A percentile compares a stretch with the other conserved stretches of the same genome.
phyloP scores from a whole-genome alignment of 2,113 vertebrate genomes.

The Leucopternis melanops region DNA sequence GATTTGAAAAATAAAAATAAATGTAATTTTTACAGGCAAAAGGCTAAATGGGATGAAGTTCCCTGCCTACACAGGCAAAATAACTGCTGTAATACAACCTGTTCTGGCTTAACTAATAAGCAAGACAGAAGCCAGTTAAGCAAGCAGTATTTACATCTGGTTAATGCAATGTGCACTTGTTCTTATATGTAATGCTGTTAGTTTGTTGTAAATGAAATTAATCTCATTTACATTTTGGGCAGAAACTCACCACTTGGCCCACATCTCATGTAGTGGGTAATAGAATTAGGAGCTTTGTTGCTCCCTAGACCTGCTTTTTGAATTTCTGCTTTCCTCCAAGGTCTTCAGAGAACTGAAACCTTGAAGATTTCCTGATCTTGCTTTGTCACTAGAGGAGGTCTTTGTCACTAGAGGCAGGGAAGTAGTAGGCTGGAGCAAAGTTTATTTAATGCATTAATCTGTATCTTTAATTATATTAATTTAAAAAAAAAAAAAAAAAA shows the following conservation, averaged over 20 bases:
- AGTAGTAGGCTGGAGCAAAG: not conserved
- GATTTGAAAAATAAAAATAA: not conserved
- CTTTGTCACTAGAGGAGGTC: not conserved
- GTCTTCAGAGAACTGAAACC: not conserved
- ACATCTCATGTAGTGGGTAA: constrained; percentile 83
- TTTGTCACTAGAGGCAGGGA: not conserved
- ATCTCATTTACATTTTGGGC: constrained; percentile 74
- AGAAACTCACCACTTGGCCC: constrained; percentile 93
- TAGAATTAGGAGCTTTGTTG: constrained; percentile 91
- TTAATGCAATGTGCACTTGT: constrained; percentile 75
- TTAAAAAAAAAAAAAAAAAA: too few species aligned
- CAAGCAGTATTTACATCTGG: constrained; percentile 74
- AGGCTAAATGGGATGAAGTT: not conserved
- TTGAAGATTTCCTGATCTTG: not conserved
- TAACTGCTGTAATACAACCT: not conserved
- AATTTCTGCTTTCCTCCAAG: constrained; percentile 84
- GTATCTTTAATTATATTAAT: not conserved
- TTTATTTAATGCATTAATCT: not conserved
- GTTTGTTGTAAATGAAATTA: constrained; percentile 75
- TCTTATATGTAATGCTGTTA: constrained; percentile 69
- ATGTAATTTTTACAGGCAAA: constrained; percentile 1
- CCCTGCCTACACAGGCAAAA: constrained; percentile 22
- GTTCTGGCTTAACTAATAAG: constrained; percentile 36
- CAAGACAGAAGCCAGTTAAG: constrained; percentile 59
- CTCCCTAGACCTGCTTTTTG: constrained; percentile 96